A percentile compares a stretch with the other conserved stretches of the same genome.
These are phyloP conservation scores for Plecturocebus donacophilus DNA, from an alignment of 2,113 vertebrate genomes.

Conservation along the genomic window DNA sequence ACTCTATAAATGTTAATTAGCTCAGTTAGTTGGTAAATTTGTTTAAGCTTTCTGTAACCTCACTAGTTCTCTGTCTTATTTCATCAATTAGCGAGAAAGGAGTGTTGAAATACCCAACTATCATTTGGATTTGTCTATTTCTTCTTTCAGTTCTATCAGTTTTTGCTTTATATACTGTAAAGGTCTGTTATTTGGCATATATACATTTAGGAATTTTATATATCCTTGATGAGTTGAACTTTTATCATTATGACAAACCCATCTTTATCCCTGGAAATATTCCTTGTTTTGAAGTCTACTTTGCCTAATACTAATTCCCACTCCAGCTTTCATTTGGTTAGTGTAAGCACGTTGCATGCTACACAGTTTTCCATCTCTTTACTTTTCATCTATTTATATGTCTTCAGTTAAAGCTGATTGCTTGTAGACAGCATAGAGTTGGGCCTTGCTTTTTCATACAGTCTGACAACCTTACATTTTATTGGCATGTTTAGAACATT, in stretches of 20 bases:
- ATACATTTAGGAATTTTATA: background rate
- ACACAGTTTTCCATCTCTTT: background rate
- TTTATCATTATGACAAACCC: background rate
- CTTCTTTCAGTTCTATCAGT: background rate
- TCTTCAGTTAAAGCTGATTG: background rate
- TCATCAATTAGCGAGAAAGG: background rate
- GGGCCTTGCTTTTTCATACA: background rate
- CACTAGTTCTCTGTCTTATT: background rate
- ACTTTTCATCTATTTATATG: background rate
- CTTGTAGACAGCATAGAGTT: background rate
- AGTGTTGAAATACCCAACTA: background rate
- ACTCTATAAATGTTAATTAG: background rate
- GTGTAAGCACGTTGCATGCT: fast-evolving
- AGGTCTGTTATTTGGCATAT: background rate
- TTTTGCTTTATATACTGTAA: background rate
- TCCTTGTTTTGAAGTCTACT: background rate
- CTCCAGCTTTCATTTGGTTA: background rate
- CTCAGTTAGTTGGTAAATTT: background rate
- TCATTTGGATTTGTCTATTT: background rate
- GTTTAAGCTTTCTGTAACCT: background rate
- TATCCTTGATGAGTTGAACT: background rate
- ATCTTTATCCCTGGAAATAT: background rate
- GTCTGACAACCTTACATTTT: background rate
- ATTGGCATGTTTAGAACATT: background rate
- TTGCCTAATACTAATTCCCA: background rate